Conservation (phyloP, 1,140 invertebrate species). For the Caenorhabditis brenneri region DNA sequence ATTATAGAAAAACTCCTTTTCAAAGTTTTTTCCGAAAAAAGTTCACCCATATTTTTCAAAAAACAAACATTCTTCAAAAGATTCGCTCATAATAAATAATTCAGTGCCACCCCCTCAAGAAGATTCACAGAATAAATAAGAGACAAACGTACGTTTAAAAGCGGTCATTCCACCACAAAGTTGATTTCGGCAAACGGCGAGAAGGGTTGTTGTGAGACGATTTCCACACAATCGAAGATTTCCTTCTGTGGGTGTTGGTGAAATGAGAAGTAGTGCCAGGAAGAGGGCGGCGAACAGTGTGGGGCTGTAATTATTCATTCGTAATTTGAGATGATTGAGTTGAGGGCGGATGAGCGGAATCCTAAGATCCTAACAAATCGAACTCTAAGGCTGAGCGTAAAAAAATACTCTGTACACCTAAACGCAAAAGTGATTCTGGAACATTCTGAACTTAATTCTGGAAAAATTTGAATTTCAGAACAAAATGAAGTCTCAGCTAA, state of each 20-base stretch:
- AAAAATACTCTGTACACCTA: no score
- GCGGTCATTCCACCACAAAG: slow-evolving; percentile 37
- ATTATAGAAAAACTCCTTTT: no score
- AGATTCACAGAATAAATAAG: background rate
- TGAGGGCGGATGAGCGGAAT: background rate
- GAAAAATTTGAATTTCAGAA: no score
- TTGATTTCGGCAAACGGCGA: slow-evolving; percentile 46
- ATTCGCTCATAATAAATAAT: background rate
- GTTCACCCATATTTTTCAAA: no score
- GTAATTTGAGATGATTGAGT: background rate
- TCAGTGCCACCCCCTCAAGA: background rate
- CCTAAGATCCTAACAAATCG: no score
- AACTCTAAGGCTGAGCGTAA: no score
- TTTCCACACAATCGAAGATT: slow-evolving; percentile 43
- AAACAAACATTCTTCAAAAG: background rate
- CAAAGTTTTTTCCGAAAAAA: background rate
- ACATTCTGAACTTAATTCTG: no score
- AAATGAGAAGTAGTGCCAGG: background rate
- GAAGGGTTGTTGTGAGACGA: slow-evolving; percentile 40
- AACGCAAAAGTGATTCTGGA: no score
- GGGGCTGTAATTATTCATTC: slow-evolving; percentile 2
- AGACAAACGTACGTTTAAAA: slow-evolving; percentile 34
- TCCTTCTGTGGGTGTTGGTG: slow-evolving; percentile 3
- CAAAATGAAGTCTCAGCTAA: no score
- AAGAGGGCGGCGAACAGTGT: background rate